phyloP scores from a whole-genome alignment of 2,888 invertebrate species.

The Netelia virgata region DNA sequence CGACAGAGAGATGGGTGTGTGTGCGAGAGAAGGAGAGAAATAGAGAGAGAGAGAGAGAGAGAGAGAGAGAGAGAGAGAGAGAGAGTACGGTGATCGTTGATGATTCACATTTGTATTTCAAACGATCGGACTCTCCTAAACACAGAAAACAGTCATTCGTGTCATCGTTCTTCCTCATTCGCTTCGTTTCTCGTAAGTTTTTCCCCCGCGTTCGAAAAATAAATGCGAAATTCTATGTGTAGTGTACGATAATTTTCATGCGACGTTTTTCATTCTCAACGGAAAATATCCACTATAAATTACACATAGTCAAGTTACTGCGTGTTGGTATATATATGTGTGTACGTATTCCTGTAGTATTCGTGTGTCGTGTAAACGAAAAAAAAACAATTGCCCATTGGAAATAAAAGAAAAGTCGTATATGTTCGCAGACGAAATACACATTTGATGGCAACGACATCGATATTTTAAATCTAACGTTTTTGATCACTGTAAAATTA shows the following conservation, averaged over 20 bases:
- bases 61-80: neutral
- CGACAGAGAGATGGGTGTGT: neutral
- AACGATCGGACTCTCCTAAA: conserved; percentile 3
- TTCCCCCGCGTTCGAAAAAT: neutral
- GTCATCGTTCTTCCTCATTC: neutral
- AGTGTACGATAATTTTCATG: conserved; percentile 14
- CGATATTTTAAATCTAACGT: conserved; percentile 3
- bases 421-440: conserved; percentile 12
- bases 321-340: neutral
- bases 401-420: conserved; percentile 19
- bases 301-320: neutral
- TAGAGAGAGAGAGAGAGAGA: too few relatives aligned
- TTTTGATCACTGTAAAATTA: too few relatives aligned
- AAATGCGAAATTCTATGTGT: conserved; percentile 14
- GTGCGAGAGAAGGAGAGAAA: too few relatives aligned
- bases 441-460: conserved; percentile 22
- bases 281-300: neutral
- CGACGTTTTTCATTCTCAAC: neutral
- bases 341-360: neutral
- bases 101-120: conserved; percentile 47
- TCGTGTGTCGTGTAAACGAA: neutral
- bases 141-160: neutral
- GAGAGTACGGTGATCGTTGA: conserved; percentile 39
- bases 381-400: conserved; percentile 24
- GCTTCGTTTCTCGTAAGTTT: too few relatives aligned